Evolutionary conservation across 2,113 vertebrate species (phyloP), one percentile per base, ranked within the genome.

Genomic region (Thalassarche chlororhynchos): DNA sequence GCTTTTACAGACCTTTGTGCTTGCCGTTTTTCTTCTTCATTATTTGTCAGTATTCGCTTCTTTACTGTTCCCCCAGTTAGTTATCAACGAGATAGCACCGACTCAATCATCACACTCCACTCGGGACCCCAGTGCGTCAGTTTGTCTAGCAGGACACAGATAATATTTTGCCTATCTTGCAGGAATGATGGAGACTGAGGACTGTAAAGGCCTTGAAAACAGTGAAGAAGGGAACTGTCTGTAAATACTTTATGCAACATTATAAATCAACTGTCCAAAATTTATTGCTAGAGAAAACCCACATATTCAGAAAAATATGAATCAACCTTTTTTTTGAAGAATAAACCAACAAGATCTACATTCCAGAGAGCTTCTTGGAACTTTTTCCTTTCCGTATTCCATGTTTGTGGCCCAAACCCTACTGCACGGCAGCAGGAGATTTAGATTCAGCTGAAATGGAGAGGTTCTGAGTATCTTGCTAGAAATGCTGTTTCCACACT

Each of bases 31-130:
- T 49, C 26, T 46, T 79, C 44, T 78, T 68, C n/a, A 32, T 74
- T 82, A 28, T 66, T 70, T 74, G 28, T n/a, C 46, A 81, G 4
- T 75, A 71, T 49, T 78, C 0, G 0, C 46, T 95, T 79, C 23
- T 66, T 68, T 80, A 19, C 52, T 60, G 8, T 85, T 91, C 74
- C 26, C 34, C 46, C 4, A 2, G 14, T 85, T 75, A 65, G 32
- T n/a, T 65, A 20, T 68, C 0, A 17, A 26, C 3, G 0, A 81
- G 66, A 60, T 10, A 68, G 61, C 18, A 46, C 68, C 17, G 4
- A 76, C 72, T 83, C 40, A 58, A 18, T 44, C 42, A 75, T 25
- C 57, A 52, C 58, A 11, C 17, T 80, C 15, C 38, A 36, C 17
- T 14, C 15, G 18, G 9, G 32, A 4, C 9, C 12, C 25, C 7